These are phyloP conservation scores for Plecotus auritus DNA, from an alignment of 2,113 vertebrate genomes.

Conservation along the genomic window DNA sequence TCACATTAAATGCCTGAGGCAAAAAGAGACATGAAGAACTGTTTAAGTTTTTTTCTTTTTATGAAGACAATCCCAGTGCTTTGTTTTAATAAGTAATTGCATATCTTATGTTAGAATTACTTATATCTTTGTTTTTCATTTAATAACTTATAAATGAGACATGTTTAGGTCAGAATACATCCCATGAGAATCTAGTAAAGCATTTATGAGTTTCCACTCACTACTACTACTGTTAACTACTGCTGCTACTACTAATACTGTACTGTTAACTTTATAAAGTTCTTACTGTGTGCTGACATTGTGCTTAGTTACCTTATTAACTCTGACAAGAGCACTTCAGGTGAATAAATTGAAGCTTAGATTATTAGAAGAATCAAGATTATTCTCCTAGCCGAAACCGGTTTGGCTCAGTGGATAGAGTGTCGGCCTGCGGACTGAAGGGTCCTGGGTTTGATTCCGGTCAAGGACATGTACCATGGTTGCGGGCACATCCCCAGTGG, in stretches of 20 bases:
- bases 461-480: too few species aligned
- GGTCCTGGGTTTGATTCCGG: too few species aligned
- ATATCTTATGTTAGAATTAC: conserved; percentile 17
- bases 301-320: not conserved
- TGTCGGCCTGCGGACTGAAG: too few species aligned
- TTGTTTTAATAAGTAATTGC: conserved; percentile 44
- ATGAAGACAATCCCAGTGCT: conserved; percentile 1
- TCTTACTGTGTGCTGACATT: not conserved
- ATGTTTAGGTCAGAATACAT: not conserved
- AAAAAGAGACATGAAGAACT: not conserved
- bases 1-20: conserved; percentile 8
- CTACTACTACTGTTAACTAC: not conserved
- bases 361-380: not conserved
- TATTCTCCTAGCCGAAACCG: too few species aligned
- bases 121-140: conserved; percentile 33
- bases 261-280: not conserved
- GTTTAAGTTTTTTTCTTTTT: conserved; percentile 32
- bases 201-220: not conserved
- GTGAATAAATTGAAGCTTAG: not conserved
- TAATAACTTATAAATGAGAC: not conserved
- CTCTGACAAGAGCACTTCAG: not conserved
- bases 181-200: not conserved
- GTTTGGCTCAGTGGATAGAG: too few species aligned
- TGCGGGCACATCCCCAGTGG: too few species aligned
- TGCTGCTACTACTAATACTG: not conserved